These are phyloP conservation scores for Vicugna pacos DNA, from an alignment of 2,113 vertebrate genomes.

Conservation along the genomic window DNA sequence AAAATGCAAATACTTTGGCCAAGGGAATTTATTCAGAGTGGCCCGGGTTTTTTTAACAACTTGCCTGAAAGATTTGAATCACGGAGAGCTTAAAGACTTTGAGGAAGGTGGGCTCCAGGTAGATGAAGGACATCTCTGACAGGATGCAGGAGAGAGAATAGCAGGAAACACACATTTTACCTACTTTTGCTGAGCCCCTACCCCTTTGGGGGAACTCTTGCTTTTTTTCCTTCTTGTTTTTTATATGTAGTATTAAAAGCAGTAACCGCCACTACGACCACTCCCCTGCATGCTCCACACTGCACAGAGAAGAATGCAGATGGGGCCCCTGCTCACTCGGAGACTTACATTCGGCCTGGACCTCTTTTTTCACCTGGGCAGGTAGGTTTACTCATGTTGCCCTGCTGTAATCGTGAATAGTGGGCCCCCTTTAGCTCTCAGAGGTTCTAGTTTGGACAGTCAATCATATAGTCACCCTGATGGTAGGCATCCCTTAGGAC, in stretches of 20 bases:
- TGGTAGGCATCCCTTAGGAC: not conserved
- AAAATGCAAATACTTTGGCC: conserved; percentile 42
- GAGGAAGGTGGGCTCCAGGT: not conserved
- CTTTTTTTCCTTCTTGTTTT: not conserved
- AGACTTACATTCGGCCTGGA: not conserved
- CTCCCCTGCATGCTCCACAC: not conserved
- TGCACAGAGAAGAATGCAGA: not conserved
- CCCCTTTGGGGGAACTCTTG: not conserved
- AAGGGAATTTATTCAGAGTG: conserved; percentile 25
- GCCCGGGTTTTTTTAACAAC: not conserved
- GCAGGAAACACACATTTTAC: not conserved
- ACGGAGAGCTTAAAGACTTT: not conserved
- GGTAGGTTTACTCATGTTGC: not conserved
- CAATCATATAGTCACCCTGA: not conserved
- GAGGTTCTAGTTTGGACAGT: not conserved
- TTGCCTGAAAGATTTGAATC: conserved; percentile 7
- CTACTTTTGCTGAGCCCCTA: not conserved
- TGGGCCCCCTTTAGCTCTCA: not conserved
- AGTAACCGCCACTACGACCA: not conserved
- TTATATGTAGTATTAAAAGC: not conserved
- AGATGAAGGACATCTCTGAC: not conserved
- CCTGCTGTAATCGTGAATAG: not conserved
- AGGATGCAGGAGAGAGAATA: not conserved
- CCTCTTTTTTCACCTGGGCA: not conserved
- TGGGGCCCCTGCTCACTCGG: accelerated